Evolutionary conservation across 2,888 invertebrate genomes (phyloP), one percentile per base, ranked within the genome.

Genomic region (Bedellia somnulentella): DNA sequence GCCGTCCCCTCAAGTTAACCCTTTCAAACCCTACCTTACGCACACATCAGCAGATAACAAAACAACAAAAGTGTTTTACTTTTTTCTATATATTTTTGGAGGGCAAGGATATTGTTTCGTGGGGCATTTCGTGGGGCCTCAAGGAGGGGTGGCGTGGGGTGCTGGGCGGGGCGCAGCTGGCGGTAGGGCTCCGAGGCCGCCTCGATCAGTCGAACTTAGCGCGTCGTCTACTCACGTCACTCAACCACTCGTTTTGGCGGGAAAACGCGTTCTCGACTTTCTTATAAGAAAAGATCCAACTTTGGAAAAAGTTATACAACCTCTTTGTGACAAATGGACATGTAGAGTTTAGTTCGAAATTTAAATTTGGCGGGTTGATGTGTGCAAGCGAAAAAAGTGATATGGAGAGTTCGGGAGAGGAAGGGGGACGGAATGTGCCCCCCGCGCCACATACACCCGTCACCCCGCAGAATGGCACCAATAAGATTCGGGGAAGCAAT

Each of bases 401-500:
- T 43, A 75, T 73, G 73, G 73, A 75, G 56, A 68, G 70, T 42
- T 60, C 70, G 52, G 64, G 66, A 33, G 73, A 70, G 61, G 75
- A 76, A 56, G 53, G 64, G 60, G 73, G 67, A 58, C 64, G 73
- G 49, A 56, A 44, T 35, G 57, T 57, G 50, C 57, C 62, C 49
- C 54, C 63, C 47, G 57, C 57, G 40, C 58, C 62, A 46, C 59
- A 66, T 51, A 54, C 71, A 44, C 66, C 75, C 49, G 64, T n/a
- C n/a, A n/a, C 67, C 45, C 67, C 73, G 38, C 61, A 75, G 38
- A 79, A 79, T 39, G 76, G 78, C 40, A 77, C 79, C 56, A 76
- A 78, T 61, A 81, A 81, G 66, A 79, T 81, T 49, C 79, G 81
- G 66, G 80, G 81, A 51, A 75, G 80, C 49, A 82, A 82, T 56